phyloP scores from a whole-genome alignment of 2,113 vertebrate species.

The Pogonocichla stellata region DNA sequence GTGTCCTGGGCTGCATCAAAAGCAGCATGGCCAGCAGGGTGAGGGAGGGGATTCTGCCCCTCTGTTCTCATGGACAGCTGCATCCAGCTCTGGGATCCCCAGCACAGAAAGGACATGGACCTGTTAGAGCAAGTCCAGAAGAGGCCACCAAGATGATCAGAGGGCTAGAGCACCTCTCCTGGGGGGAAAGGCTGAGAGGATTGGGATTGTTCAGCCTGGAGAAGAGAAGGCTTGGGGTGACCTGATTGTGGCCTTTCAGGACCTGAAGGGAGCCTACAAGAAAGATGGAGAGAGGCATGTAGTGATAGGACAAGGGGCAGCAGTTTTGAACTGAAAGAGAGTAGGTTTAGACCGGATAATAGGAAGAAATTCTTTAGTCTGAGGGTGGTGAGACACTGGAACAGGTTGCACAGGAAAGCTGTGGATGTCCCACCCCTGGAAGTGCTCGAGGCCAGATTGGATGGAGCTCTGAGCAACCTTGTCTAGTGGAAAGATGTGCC shows the following conservation, averaged over 20 bases:
- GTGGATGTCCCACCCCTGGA: not conserved
- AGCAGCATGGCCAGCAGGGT: fast-evolving
- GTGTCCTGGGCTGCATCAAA: not conserved
- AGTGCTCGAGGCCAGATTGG: not conserved
- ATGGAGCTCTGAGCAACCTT: not conserved
- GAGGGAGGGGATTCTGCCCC: not conserved
- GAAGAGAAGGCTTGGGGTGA: not conserved
- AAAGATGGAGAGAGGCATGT: not conserved
- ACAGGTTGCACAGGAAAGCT: not conserved
- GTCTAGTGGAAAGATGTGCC: not conserved
- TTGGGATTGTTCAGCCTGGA: not conserved
- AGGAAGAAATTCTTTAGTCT: not conserved
- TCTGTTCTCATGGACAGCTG: not conserved
- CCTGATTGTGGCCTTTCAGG: not conserved
- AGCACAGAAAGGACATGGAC: not conserved
- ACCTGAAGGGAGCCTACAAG: not conserved
- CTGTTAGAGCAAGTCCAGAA: not conserved
- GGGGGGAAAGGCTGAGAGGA: not conserved
- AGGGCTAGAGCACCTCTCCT: not conserved
- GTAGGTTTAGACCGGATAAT: not conserved
- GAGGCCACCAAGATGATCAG: not conserved
- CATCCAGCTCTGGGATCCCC: not conserved
- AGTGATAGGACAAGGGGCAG: not conserved
- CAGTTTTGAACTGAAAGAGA: not conserved
- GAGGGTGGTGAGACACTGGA: not conserved